Conservation (phyloP, 2,797 vertebrate species). For the Gymnocypris eckloni region DNA sequence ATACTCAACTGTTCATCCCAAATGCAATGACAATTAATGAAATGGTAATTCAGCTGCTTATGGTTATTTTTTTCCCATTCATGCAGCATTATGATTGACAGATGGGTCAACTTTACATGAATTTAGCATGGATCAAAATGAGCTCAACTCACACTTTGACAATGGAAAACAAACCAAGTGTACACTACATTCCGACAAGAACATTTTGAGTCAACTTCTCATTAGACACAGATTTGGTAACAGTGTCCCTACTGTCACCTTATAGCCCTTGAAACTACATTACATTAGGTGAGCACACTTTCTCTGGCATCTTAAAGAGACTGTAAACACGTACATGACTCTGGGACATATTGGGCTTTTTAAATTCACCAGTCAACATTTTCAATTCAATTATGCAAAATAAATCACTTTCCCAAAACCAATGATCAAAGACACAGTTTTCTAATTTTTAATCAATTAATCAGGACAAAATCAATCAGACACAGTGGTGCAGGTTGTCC, state of each 20-base stretch:
- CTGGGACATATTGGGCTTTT: constrained; percentile 32
- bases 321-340: constrained; percentile 59
- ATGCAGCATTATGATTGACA: constrained; percentile 7
- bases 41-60: not conserved
- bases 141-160: not conserved
- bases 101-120: not conserved
- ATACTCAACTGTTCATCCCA: not conserved
- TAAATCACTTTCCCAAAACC: not conserved
- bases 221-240: constrained; percentile 32
- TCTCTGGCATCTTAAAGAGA: constrained; percentile 43
- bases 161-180: not conserved
- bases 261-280: constrained; percentile 57
- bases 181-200: not conserved
- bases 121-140: not conserved
- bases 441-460: not conserved
- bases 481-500: constrained; percentile 52
- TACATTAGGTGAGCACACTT: constrained; percentile 46
- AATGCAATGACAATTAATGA: not conserved
- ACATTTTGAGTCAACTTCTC: constrained; percentile 3
- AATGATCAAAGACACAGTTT: constrained; percentile 5
- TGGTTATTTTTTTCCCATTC: not conserved
- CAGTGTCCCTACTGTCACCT: constrained; percentile 30
- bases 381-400: constrained; percentile 1
- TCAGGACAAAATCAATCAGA: constrained; percentile 8
- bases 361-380: not conserved